Evolutionary conservation across 2,888 invertebrate genomes (phyloP).

Genomic region (Latrodectus hesperus): DNA sequence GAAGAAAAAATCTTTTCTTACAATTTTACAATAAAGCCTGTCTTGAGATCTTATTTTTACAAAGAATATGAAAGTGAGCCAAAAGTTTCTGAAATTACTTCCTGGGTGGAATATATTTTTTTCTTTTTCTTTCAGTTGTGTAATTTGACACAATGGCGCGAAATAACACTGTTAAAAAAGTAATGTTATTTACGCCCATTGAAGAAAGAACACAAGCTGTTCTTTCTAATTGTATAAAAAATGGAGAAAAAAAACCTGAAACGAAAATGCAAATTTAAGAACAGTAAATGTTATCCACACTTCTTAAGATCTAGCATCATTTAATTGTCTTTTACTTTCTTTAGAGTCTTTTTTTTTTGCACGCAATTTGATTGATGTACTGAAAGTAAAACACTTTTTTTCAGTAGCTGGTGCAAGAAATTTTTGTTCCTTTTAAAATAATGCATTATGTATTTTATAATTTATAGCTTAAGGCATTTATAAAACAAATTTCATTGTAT

Average conservation of each 20-base stretch:
- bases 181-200: conserved; percentile 35
- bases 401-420: no score
- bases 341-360: neutral
- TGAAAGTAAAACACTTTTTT: no score
- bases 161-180: conserved; percentile 36
- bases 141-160: conserved; percentile 49
- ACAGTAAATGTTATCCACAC: conserved; percentile 32
- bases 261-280: conserved; percentile 39
- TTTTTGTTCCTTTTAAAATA: no score
- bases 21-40: no score
- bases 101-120: neutral
- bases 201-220: conserved; percentile 31
- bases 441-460: no score
- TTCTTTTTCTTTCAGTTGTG: conserved; percentile 9
- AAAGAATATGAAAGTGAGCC: neutral
- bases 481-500: no score
- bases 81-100: neutral
- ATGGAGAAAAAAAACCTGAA: neutral
- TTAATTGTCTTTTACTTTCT: conserved; percentile 34
- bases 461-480: no score
- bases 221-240: neutral
- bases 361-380: neutral
- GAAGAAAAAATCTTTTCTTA: no score
- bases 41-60: neutral
- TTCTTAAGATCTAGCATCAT: conserved; percentile 25